These are phyloP conservation scores for Mesopsocus fuscifrons DNA, from an alignment of 2,888 invertebrate genomes.

Conservation along the genomic window DNA sequence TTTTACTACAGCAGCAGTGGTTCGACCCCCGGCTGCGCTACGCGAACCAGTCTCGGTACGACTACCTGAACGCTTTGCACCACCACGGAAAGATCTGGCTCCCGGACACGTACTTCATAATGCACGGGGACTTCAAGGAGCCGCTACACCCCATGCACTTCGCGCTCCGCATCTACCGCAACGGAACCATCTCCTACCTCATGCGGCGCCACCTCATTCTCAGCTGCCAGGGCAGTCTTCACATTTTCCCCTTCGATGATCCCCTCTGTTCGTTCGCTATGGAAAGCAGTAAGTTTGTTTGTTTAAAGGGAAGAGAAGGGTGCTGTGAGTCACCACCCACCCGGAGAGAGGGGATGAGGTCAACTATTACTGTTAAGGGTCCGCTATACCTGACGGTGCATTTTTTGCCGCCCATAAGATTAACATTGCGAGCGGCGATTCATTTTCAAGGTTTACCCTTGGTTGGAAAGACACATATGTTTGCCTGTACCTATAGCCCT, in stretches of 20 bases:
- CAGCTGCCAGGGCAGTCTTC: constrained; percentile 82
- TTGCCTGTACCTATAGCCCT: no score
- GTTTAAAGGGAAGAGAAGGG: no score
- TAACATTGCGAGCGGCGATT: no score
- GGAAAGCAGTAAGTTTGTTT: constrained; percentile 79
- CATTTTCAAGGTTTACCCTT: no score
- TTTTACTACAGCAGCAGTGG: constrained; percentile 86
- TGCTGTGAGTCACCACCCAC: no score
- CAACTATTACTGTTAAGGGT: no score
- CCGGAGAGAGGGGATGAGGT: no score
- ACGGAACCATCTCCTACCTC: constrained; percentile 85
- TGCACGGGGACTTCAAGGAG: constrained; percentile 92
- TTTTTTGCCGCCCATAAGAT: no score
- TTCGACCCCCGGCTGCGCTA: constrained; percentile 75
- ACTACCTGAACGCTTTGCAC: constrained; percentile 80
- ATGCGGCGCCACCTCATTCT: constrained; percentile 84
- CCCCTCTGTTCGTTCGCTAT: constrained; percentile 88
- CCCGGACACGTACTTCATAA: constrained; percentile 89
- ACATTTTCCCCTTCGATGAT: constrained; percentile 92
- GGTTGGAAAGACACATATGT: no score
- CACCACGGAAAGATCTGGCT: constrained; percentile 86
- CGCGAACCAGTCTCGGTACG: constrained; percentile 72
- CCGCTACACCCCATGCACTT: constrained; percentile 86
- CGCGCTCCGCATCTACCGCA: constrained; percentile 76
- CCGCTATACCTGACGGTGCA: no score